Conservation (phyloP, 2,888 invertebrate genomes). For the Diabrotica balteata region DNA sequence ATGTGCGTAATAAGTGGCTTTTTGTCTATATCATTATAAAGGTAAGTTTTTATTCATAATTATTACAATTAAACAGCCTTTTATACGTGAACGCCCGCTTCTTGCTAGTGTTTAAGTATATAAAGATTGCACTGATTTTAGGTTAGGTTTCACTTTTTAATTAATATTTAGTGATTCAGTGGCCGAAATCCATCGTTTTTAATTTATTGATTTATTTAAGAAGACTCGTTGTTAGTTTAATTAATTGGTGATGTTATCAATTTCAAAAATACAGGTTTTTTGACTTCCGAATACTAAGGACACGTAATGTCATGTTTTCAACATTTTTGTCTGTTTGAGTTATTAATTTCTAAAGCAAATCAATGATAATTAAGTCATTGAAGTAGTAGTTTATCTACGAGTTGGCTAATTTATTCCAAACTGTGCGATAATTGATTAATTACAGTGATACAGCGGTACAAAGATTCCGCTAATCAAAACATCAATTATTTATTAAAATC, state of each 20-base stretch:
- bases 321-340: not conserved
- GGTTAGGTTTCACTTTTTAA: slow-evolving; percentile 22
- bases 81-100: slow-evolving; percentile 13
- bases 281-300: not conserved
- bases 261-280: too few relatives aligned
- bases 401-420: too few relatives aligned
- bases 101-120: slow-evolving; percentile 7
- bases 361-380: too few relatives aligned
- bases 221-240: not conserved
- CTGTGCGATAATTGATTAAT: too few relatives aligned
- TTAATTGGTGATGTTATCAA: too few relatives aligned
- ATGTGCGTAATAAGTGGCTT: slow-evolving; percentile 19
- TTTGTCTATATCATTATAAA: slow-evolving; percentile 15
- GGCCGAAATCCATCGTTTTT: not conserved
- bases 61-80: not conserved
- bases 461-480: too few relatives aligned
- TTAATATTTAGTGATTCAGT: slow-evolving; percentile 4
- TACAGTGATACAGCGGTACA: too few relatives aligned
- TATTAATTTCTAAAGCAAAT: too few relatives aligned
- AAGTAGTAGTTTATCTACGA: too few relatives aligned
- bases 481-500: too few relatives aligned
- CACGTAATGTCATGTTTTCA: slow-evolving; percentile 1
- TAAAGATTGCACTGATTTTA: slow-evolving; percentile 12
- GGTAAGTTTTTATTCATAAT: slow-evolving; percentile 11
- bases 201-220: slow-evolving; percentile 8